Evolutionary conservation across 1,140 invertebrate genomes (phyloP).

Genomic region (Caenorhabditis brenneri): DNA sequence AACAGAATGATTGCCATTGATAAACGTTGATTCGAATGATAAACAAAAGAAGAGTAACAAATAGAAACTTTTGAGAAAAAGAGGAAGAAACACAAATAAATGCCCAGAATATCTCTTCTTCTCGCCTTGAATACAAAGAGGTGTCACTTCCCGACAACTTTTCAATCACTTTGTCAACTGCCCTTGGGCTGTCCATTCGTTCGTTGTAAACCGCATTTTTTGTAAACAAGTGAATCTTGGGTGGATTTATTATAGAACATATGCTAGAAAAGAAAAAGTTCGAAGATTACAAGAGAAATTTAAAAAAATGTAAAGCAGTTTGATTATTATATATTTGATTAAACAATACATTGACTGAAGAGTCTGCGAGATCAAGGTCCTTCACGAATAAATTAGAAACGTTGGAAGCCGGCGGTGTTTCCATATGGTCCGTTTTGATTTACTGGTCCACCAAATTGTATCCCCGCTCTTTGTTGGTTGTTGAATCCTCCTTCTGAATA

Average conservation of each 20-base stretch:
- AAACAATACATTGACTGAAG: neutral
- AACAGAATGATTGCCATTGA: neutral
- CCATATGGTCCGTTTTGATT: neutral
- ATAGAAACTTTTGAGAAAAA: neutral
- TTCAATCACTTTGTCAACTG: conserved; percentile 35
- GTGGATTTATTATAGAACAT: neutral
- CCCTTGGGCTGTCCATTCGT: neutral
- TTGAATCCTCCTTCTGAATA: conserved; percentile 3
- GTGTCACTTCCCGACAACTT: neutral
- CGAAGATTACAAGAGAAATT: neutral
- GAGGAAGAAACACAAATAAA: neutral
- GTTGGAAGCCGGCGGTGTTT: neutral
- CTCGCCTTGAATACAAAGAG: neutral
- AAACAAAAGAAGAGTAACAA: neutral
- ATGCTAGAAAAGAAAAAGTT: neutral
- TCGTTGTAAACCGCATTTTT: conserved; percentile 9
- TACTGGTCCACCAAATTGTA: neutral
- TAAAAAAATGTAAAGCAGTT: neutral
- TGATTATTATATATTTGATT: neutral
- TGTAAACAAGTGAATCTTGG: neutral
- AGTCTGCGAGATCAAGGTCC: neutral
- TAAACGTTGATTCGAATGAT: neutral
- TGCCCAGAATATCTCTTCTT: neutral
- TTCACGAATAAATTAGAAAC: neutral
- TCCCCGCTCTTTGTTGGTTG: neutral